A percentile compares a stretch with the other conserved stretches of the same genome.
These are phyloP conservation scores for Pitangus sulphuratus DNA, from an alignment of 2,797 vertebrate species.

Conservation along the genomic window DNA sequence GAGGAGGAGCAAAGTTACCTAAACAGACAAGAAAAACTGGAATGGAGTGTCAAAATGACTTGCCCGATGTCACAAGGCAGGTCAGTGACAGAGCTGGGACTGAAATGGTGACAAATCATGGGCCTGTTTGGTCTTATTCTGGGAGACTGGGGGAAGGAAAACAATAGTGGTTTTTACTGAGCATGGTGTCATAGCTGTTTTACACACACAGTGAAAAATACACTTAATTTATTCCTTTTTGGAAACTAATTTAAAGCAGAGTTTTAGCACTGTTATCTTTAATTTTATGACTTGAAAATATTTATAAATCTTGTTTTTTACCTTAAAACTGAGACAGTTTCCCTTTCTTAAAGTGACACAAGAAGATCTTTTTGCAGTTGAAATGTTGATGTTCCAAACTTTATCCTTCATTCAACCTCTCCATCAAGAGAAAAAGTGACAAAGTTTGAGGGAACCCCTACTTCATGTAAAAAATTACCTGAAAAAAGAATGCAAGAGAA, in stretches of 20 bases:
- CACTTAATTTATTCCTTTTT: neutral
- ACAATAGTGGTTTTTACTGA: accelerated
- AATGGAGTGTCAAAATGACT: neutral
- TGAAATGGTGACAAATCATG: neutral
- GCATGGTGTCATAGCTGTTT: neutral
- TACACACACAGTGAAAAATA: neutral
- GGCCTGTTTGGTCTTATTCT: neutral
- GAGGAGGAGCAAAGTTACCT: neutral
- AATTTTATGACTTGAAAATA: neutral
- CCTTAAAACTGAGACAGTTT: neutral
- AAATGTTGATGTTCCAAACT: neutral
- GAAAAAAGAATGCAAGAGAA: neutral
- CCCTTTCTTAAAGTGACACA: neutral
- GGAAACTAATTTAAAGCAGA: neutral
- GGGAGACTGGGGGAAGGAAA: neutral
- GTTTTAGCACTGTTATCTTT: neutral
- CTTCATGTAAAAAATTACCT: neutral
- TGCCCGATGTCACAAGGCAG: neutral
- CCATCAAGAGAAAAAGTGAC: neutral
- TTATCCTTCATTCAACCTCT: neutral
- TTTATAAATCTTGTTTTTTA: neutral
- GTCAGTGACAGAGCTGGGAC: neutral
- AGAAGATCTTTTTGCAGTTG: accelerated
- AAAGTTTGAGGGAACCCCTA: neutral
- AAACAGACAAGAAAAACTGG: neutral